Evolutionary conservation across 2,888 invertebrate species (phyloP), one percentile per base, ranked within the genome.

Genomic region (Tuberolachnus salignus): DNA sequence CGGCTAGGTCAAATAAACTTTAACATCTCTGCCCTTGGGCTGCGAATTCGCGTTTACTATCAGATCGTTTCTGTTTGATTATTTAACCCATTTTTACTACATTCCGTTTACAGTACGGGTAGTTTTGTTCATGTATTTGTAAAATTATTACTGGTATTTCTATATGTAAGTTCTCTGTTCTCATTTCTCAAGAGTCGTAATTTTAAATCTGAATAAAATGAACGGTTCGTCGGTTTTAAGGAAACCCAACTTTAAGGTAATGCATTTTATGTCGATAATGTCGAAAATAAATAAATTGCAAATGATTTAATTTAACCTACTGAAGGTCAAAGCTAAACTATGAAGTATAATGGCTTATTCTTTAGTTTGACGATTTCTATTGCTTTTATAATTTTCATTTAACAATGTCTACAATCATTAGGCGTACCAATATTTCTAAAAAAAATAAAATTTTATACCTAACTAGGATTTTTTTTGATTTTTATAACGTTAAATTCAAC

Each of bases 211-310:
- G 1, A 23, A 1, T 21, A 64, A 53, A 44, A 75, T 78, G 78
- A 78, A 78, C 21, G 61, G 78, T 34, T 69, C 78, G 21, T 69
- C 51, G n/a, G 21, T 78, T 59, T 69, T 78, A 11, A 78, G 67
- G 23, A 78, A 78, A 78, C 59, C 21, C 59, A 69, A 13, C 19
- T 10, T 67, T 42, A 19, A 21, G 61, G 69, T 78, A 51, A 75
- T 4, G 4, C 8, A 11, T 66, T 74, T 53, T 16, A 51, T 61
- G 21, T 34, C 19, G 14, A 3, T 42, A n/a, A 51, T 23, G 16
- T 61, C 2, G 3, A 21, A 44, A 8, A 11, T n/a, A 26, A 59
- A 26, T 9, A 42, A 64, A 42, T 53, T 16, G 16, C 49, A 21
- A 13, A 73, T 13, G 1, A 13, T 42, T 44, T 42, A 11, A 13